These are phyloP conservation scores for Azemiops feae DNA, from an alignment of 2,113 vertebrate species.

Conservation along the genomic window DNA sequence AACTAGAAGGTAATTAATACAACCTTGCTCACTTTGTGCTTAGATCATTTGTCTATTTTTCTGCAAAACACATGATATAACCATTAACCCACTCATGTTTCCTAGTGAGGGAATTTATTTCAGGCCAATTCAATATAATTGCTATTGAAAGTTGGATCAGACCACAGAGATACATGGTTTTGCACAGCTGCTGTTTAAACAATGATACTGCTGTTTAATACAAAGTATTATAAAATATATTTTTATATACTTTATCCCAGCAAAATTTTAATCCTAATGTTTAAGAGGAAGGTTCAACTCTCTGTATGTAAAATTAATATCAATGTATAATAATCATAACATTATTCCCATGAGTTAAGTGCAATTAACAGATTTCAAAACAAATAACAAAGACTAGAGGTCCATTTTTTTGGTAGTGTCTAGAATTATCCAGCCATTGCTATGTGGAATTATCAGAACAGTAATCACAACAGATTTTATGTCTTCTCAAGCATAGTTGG, in stretches of 20 bases:
- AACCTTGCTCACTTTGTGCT: not conserved
- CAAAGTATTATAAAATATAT: not conserved
- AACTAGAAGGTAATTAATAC: not conserved
- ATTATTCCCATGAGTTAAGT: not conserved
- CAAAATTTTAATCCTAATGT: not conserved
- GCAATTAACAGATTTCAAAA: not conserved
- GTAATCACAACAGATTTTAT: not conserved
- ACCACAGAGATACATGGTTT: not conserved
- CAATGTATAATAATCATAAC: not conserved
- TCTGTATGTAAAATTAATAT: not conserved
- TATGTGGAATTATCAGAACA: not conserved
- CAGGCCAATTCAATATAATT: not conserved
- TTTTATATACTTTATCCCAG: not conserved
- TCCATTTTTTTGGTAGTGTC: not conserved
- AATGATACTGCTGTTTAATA: not conserved
- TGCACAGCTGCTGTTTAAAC: not conserved
- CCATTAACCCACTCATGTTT: not conserved
- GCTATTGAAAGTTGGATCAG: not conserved
- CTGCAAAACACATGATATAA: not conserved
- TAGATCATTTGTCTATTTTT: not conserved
- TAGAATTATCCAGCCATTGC: not conserved
- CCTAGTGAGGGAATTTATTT: not conserved
- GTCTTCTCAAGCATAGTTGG: not conserved
- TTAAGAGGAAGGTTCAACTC: not conserved
- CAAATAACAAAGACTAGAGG: not conserved